Evolutionary conservation across 2,113 vertebrate species (phyloP).

Genomic region (Nesoenas mayeri): DNA sequence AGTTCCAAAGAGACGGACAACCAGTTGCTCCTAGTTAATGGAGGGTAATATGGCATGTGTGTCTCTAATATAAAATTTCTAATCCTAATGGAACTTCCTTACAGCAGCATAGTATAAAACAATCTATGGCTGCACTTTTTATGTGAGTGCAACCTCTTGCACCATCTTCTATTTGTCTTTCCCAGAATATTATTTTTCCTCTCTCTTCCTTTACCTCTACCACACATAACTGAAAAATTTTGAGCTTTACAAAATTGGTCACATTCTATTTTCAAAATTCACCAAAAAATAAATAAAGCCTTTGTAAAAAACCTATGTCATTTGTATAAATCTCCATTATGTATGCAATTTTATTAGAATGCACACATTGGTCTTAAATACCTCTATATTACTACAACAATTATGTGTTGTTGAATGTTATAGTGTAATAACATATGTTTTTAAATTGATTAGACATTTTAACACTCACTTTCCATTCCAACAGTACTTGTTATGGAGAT

Average conservation of each 20-base stretch:
- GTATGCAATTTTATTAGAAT: not conserved
- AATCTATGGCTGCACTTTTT: not conserved
- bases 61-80: not conserved
- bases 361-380: not conserved
- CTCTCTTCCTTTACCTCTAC: not conserved
- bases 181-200: not conserved
- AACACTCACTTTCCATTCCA: not conserved
- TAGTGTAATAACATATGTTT: not conserved
- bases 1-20: not conserved
- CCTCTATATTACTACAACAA: not conserved
- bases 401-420: not conserved
- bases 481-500: not conserved
- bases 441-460: slow-evolving; percentile 34
- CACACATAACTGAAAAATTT: not conserved
- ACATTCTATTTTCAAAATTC: not conserved
- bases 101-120: not conserved
- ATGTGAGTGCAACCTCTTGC: not conserved
- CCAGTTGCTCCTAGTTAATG: not conserved
- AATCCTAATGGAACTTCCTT: not conserved
- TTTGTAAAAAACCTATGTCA: not conserved
- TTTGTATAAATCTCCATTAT: not conserved
- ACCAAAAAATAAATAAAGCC: not conserved
- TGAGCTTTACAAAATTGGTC: not conserved
- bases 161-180: not conserved
- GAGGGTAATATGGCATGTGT: accelerated